These are phyloP conservation scores for Melanotaenia trifasciata DNA, from an alignment of 2,797 vertebrate species.

Conservation along the genomic window DNA sequence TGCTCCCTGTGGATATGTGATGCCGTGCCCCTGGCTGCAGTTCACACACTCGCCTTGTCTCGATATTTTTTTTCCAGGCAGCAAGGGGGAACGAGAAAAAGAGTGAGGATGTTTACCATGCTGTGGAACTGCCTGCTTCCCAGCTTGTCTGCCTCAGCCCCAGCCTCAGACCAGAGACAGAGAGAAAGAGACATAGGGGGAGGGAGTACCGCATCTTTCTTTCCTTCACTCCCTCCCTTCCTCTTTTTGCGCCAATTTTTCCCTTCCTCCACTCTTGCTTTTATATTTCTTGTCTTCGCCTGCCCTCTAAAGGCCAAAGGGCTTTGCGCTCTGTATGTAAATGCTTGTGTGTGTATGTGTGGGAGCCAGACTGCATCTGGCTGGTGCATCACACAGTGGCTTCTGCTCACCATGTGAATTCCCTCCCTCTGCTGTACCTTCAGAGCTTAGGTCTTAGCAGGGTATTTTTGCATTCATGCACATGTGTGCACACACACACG, in stretches of 20 bases:
- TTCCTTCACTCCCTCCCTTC: slow-evolving; percentile 58
- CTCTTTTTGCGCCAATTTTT: slow-evolving; percentile 76
- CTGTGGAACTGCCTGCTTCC: slow-evolving; percentile 77
- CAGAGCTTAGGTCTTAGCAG: slow-evolving; percentile 56
- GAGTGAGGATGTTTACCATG: slow-evolving; percentile 75
- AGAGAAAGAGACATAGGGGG: slow-evolving; percentile 61
- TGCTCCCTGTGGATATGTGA: slow-evolving; percentile 73
- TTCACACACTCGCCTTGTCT: slow-evolving; percentile 73
- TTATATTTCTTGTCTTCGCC: slow-evolving; percentile 94
- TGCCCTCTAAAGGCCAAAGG: slow-evolving; percentile 98
- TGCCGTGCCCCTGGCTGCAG: slow-evolving; percentile 79
- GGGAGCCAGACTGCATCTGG: slow-evolving; percentile 60
- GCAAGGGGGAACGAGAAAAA: slow-evolving; percentile 21
- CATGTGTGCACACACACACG: slow-evolving; percentile 30
- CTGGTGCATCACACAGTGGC: slow-evolving; percentile 67
- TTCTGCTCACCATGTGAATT: slow-evolving; percentile 68
- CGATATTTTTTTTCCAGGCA: slow-evolving; percentile 52
- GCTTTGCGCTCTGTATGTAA: slow-evolving; percentile 70
- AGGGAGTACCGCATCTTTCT: slow-evolving; percentile 73
- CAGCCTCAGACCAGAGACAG: slow-evolving; percentile 70
- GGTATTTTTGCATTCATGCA: slow-evolving; percentile 56
- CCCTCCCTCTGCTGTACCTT: slow-evolving; percentile 56
- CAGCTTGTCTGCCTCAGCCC: slow-evolving; percentile 78
- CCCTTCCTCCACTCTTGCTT: slow-evolving; percentile 81
- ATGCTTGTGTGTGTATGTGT: slow-evolving; percentile 35